Evolutionary conservation across 2,797 vertebrate genomes (phyloP).

Genomic region (Myioborus miniatus): DNA sequence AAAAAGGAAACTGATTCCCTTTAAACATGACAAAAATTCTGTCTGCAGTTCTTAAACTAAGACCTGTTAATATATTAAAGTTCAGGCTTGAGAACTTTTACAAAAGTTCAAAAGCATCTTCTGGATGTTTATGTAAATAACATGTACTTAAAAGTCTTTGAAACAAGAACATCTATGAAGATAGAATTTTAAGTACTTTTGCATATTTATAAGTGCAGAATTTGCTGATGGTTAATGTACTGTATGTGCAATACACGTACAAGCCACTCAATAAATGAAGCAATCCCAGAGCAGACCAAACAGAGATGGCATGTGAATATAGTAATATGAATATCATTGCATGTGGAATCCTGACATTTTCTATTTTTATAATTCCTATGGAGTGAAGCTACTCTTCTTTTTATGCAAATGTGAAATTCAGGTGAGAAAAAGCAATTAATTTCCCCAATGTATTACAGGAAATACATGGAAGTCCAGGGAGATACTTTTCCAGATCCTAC

Average conservation of each 20-base stretch:
- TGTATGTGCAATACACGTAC: not conserved
- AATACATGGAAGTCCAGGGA: not conserved
- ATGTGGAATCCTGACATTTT: not conserved
- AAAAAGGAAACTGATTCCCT: not conserved
- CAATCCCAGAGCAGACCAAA: not conserved
- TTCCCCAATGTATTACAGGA: accelerated
- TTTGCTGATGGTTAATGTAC: not conserved
- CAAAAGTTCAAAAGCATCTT: not conserved
- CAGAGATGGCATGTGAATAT: not conserved
- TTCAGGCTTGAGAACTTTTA: not conserved
- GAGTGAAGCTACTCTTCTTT: not conserved
- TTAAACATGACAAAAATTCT: not conserved
- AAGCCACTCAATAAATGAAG: not conserved
- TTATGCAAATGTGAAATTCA: not conserved
- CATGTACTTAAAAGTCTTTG: not conserved
- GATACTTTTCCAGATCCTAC: not conserved
- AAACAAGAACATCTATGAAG: not conserved
- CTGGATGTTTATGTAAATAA: not conserved
- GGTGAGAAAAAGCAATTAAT: not conserved
- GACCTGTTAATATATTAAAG: not conserved
- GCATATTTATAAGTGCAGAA: not conserved
- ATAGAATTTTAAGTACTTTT: not conserved
- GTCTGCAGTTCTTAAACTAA: not conserved
- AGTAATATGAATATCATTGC: not conserved
- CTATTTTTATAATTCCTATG: not conserved